Evolutionary conservation across 1,140 invertebrate genomes (phyloP).

Genomic region (Dolichoris vasculosae): DNA sequence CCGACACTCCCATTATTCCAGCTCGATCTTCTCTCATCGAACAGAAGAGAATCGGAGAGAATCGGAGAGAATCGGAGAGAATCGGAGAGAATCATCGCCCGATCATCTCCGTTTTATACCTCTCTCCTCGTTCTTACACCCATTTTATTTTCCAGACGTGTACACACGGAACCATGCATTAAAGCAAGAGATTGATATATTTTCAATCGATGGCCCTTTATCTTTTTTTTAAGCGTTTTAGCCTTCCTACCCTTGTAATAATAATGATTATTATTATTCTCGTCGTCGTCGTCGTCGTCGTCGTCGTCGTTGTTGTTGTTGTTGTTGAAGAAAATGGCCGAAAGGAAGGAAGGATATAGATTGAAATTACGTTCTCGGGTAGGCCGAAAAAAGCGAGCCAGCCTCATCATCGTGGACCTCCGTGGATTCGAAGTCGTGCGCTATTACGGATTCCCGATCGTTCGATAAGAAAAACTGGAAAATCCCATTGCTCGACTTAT

Average conservation of each 20-base stretch:
- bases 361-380: not conserved
- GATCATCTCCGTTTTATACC: too few species aligned
- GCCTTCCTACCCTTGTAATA: not conserved
- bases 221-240: not conserved
- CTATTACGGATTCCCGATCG: conserved; percentile 40
- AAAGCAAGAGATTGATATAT: not conserved
- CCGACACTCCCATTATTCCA: not conserved
- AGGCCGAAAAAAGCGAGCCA: not conserved
- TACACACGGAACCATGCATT: not conserved
- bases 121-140: not conserved
- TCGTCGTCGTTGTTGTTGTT: not conserved
- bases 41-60: too few species aligned
- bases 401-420: not conserved
- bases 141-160: not conserved
- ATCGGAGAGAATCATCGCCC: not conserved
- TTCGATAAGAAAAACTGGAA: conserved; percentile 25
- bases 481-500: not conserved
- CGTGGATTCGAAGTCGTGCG: conserved; percentile 44
- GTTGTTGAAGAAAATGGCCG: not conserved
- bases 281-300: not conserved
- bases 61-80: not conserved
- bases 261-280: not conserved
- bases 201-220: conserved; percentile 16
- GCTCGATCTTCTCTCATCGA: not conserved
- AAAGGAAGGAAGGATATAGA: not conserved